Evolutionary conservation across 2,888 invertebrate species (phyloP).

Genomic region (Metellina segmentata): DNA sequence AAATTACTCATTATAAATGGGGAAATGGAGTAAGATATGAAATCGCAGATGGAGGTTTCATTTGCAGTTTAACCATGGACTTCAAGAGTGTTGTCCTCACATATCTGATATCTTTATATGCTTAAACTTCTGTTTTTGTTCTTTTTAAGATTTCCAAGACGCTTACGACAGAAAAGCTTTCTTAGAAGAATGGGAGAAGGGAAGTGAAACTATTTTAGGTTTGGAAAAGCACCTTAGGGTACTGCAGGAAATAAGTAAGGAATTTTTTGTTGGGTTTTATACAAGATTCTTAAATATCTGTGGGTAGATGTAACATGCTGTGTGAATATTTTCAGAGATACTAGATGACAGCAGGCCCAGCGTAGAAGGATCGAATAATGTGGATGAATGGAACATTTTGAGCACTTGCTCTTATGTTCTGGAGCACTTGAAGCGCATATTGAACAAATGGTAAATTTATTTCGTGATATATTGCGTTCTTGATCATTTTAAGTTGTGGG

Average conservation of each 20-base stretch:
- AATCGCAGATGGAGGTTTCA: no score
- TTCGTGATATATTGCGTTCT: not conserved
- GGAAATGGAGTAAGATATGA: no score
- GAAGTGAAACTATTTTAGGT: not conserved
- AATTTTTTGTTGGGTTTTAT: not conserved
- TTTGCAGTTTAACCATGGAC: no score
- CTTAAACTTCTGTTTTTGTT: not conserved
- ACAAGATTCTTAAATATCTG: not conserved
- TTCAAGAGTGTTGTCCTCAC: no score
- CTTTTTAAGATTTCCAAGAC: not conserved
- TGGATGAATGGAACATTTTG: not conserved
- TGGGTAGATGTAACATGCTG: not conserved
- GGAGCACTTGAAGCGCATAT: not conserved
- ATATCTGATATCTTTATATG: no score
- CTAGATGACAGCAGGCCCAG: not conserved
- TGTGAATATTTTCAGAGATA: not conserved
- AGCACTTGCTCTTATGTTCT: not conserved
- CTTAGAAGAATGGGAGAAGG: conserved; percentile 1
- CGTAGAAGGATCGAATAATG: not conserved
- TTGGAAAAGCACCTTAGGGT: not conserved
- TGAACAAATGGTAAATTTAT: not conserved
- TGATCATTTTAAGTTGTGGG: not conserved
- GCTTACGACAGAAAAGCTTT: not conserved
- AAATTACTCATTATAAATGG: no score
- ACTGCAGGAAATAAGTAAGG: not conserved